A percentile compares a stretch with the other conserved stretches of the same genome.
Conservation (phyloP, 2,888 invertebrate genomes). For the Camponotus fellah region DNA sequence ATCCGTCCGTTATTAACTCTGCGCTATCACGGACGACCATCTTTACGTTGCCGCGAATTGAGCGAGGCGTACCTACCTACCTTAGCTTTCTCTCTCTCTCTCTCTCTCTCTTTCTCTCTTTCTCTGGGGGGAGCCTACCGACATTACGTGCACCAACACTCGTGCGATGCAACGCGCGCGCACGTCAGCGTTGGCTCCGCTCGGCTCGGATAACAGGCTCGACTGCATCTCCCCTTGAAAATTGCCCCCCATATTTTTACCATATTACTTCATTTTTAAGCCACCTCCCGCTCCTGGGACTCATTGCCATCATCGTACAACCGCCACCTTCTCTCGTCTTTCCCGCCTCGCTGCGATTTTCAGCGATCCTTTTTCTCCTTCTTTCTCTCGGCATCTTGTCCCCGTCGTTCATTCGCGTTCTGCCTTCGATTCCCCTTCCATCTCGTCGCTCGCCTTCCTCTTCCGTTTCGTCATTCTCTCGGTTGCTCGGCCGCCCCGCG, state of each 20-base stretch:
- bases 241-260: slow-evolving; percentile 79
- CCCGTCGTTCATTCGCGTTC: slow-evolving; percentile 3
- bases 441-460: slow-evolving; percentile 27
- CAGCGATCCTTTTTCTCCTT: slow-evolving; percentile 34
- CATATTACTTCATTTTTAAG: slow-evolving; percentile 80
- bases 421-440: slow-evolving; percentile 21
- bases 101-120: background rate
- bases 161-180: slow-evolving; percentile 27
- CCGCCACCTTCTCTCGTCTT: slow-evolving; percentile 43
- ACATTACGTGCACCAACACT: slow-evolving; percentile 63
- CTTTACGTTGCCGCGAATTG: slow-evolving; percentile 82
- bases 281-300: slow-evolving; percentile 68
- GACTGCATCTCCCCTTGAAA: slow-evolving; percentile 75
- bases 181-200: slow-evolving; percentile 57
- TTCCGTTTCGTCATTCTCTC: slow-evolving; percentile 5
- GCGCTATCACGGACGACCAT: slow-evolving; percentile 83
- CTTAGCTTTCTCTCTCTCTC: slow-evolving; percentile 53
- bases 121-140: slow-evolving; percentile 57
- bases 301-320: slow-evolving; percentile 56
- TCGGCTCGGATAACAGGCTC: slow-evolving; percentile 64
- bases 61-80: slow-evolving; percentile 76
- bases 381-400: slow-evolving; percentile 7
- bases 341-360: slow-evolving; percentile 50
- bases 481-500: slow-evolving; percentile 17
- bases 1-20: slow-evolving; percentile 84